Percentiles rank a stretch among this genome's conserved stretches.
phyloP scores from a whole-genome alignment of 2,113 vertebrate species.

The Neodontobutis hainanensis region DNA sequence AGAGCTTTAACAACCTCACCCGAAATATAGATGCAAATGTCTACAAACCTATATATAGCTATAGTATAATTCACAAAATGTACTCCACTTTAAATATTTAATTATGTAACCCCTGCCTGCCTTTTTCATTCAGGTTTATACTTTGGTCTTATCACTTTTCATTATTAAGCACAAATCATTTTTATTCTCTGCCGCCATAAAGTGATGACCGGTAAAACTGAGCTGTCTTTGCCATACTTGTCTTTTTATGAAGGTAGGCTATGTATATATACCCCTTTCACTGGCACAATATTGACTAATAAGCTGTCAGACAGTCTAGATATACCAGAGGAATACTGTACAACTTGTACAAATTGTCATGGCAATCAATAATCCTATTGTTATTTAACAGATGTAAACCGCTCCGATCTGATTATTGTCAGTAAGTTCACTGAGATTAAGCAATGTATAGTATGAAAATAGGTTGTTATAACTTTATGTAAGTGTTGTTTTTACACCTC shows the following conservation, averaged over 20 bases:
- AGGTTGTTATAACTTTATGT: conserved; percentile 15
- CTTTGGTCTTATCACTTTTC: too few relatives aligned
- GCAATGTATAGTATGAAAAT: conserved; percentile 12
- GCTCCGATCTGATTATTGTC: background rate
- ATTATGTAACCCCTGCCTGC: background rate
- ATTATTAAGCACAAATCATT: background rate
- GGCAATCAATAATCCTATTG: background rate
- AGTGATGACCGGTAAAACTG: background rate
- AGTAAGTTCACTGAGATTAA: background rate
- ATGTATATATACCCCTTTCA: background rate
- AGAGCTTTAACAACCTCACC: background rate
- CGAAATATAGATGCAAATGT: background rate
- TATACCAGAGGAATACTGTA: background rate
- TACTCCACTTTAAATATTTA: too few relatives aligned
- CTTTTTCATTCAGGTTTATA: background rate
- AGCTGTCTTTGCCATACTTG: background rate
- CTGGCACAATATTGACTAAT: background rate
- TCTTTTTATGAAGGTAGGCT: background rate
- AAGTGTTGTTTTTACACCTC: conserved; percentile 27
- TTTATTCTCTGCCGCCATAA: background rate
- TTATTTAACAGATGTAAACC: too few relatives aligned
- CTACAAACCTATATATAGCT: background rate
- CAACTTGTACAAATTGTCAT: background rate
- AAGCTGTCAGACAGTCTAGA: background rate
- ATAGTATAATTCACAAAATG: background rate